These are phyloP conservation scores for Imbricaverruca yamaguchii DNA, from an alignment of 2,888 invertebrate species.

Conservation along the genomic window DNA sequence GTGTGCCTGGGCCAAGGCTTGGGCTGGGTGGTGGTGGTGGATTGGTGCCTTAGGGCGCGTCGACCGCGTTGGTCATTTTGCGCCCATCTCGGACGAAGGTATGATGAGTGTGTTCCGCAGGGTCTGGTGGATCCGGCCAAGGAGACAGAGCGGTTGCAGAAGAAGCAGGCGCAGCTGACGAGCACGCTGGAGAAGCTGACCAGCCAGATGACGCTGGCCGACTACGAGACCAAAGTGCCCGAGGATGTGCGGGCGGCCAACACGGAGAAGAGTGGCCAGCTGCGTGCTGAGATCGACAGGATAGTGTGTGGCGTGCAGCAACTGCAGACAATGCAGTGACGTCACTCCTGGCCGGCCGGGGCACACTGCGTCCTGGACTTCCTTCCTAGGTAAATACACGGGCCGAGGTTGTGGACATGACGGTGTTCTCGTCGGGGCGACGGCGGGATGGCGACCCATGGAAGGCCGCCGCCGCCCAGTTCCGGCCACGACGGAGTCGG, in stretches of 20 bases:
- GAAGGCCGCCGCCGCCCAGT: too few relatives aligned
- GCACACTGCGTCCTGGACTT: too few relatives aligned
- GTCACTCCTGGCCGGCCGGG: not conserved
- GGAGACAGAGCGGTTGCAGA: slow-evolving; percentile 64
- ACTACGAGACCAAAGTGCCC: slow-evolving; percentile 33
- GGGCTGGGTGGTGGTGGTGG: too few relatives aligned
- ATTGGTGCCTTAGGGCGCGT: too few relatives aligned
- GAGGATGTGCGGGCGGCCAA: slow-evolving; percentile 31
- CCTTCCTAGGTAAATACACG: not conserved
- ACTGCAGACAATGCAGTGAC: slow-evolving; percentile 29
- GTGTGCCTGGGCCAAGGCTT: too few relatives aligned
- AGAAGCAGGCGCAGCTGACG: slow-evolving; percentile 42
- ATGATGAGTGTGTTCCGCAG: slow-evolving; percentile 40
- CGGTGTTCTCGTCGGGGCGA: not conserved
- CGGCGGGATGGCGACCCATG: not conserved
- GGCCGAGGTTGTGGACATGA: not conserved
- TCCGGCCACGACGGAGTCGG: too few relatives aligned
- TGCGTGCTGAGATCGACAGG: slow-evolving; percentile 33
- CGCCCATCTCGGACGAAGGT: too few relatives aligned
- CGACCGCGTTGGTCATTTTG: too few relatives aligned
- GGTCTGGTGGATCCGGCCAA: slow-evolving; percentile 78
- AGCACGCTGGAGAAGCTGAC: slow-evolving; percentile 28
- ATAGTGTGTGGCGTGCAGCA: slow-evolving; percentile 31
- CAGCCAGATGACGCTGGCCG: slow-evolving; percentile 30
- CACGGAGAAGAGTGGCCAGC: slow-evolving; percentile 29